These are phyloP conservation scores for Camelus dromedarius DNA, from an alignment of 2,113 vertebrate species.

Conservation along the genomic window DNA sequence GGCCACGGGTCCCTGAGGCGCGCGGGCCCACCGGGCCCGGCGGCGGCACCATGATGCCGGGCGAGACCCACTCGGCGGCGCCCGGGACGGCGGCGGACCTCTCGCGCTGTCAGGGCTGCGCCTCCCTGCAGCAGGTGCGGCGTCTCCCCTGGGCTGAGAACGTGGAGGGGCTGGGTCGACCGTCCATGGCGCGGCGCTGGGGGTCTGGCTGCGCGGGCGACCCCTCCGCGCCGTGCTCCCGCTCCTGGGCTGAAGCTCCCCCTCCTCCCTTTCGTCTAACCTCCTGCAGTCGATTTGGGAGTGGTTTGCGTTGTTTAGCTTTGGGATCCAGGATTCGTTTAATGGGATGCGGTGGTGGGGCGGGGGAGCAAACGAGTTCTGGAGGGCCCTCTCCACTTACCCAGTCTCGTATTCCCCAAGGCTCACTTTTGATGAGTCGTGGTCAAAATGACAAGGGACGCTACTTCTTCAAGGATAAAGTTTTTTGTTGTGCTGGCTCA, in stretches of 20 bases:
- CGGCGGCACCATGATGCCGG: conserved; percentile 94
- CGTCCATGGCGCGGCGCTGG: conserved; percentile 84
- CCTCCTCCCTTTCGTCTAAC: rapidly evolving
- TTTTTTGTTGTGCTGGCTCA: neutral
- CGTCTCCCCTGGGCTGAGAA: neutral
- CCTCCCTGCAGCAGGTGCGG: conserved; percentile 91
- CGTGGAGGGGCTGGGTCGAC: neutral
- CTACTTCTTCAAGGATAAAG: rapidly evolving
- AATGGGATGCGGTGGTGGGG: neutral
- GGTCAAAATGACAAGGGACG: neutral
- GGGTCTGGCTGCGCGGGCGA: neutral
- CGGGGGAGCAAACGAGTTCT: neutral
- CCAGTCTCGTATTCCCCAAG: neutral
- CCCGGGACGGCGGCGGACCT: conserved; percentile 88
- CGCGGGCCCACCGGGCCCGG: conserved; percentile 39
- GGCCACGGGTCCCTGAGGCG: conserved; percentile 63
- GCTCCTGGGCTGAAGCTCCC: neutral
- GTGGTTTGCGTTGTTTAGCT: neutral
- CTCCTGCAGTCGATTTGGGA: no score
- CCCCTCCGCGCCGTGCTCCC: neutral
- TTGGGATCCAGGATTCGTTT: rapidly evolving
- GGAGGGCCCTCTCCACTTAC: no score
- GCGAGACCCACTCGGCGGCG: conserved; percentile 90
- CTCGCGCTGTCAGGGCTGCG: conserved; percentile 92
- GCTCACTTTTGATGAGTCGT: neutral